phyloP scores from a whole-genome alignment of 2,113 vertebrate species.

The Zosterops hypoxanthus region DNA sequence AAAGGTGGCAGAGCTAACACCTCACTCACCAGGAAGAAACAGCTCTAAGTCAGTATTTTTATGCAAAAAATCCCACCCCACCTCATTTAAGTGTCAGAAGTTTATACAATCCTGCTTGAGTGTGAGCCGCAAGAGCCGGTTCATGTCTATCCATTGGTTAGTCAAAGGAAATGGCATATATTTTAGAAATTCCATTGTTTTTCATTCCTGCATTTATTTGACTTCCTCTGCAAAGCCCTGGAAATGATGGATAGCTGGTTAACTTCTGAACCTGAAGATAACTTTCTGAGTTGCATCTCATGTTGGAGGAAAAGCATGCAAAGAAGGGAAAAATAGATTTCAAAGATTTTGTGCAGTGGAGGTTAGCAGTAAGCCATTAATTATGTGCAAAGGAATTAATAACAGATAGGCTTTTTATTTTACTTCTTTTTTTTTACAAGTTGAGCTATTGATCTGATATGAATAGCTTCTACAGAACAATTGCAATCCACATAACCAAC shows the following conservation, averaged over 20 bases:
- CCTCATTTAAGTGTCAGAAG: not conserved
- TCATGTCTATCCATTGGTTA: not conserved
- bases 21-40: not conserved
- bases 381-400: not conserved
- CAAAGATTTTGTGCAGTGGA: not conserved
- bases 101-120: not conserved
- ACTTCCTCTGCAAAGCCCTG: not conserved
- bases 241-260: conserved; percentile 10
- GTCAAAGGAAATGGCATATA: not conserved
- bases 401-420: not conserved
- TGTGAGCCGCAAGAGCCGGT: not conserved
- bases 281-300: not conserved
- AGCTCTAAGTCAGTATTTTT: not conserved
- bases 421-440: not conserved
- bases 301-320: not conserved
- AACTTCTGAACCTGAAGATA: conserved; percentile 14
- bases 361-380: not conserved
- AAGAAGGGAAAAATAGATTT: not conserved
- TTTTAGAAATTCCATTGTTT: conserved; percentile 29
- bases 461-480: not conserved
- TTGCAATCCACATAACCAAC: not conserved
- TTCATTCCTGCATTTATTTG: not conserved
- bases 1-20: not conserved
- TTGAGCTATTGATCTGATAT: not conserved
- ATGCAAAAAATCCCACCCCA: not conserved